These are phyloP conservation scores for Pediacus dermestoides DNA, from an alignment of 2,888 invertebrate species.

Conservation along the genomic window DNA sequence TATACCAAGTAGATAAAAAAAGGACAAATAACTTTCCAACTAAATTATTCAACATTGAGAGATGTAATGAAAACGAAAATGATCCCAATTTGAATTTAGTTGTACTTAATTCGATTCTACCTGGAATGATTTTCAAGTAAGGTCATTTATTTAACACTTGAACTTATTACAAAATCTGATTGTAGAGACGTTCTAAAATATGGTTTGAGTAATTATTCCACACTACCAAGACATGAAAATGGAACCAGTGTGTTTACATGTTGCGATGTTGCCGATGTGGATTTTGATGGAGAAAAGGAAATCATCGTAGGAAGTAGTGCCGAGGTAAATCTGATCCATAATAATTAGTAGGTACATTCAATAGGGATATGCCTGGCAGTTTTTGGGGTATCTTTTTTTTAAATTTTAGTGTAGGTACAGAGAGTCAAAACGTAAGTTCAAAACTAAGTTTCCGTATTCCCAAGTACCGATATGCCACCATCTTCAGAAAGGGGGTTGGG, in stretches of 20 bases:
- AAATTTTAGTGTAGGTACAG: too few species aligned
- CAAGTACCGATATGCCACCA: too few species aligned
- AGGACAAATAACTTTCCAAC: conserved; percentile 15
- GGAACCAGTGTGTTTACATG: conserved; percentile 59
- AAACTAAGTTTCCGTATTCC: too few species aligned
- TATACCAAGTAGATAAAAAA: conserved; percentile 44
- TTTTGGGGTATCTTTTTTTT: too few species aligned
- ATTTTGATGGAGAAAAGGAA: conserved; percentile 68
- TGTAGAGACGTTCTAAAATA: conserved; percentile 52
- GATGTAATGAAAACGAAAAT: too few species aligned
- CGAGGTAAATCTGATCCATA: conserved; percentile 51
- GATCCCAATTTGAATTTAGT: conserved; percentile 57
- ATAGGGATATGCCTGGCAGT: too few species aligned
- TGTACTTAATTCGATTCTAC: conserved; percentile 55
- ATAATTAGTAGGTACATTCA: too few species aligned
- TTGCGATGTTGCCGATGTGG: conserved; percentile 62
- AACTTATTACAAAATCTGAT: conserved; percentile 16
- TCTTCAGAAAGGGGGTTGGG: too few species aligned
- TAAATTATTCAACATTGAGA: conserved; percentile 24
- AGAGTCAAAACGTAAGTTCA: too few species aligned
- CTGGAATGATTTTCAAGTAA: conserved; percentile 59
- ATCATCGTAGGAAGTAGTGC: conserved; percentile 67
- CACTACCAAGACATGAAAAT: conserved; percentile 52
- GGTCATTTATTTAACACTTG: conserved; percentile 26
- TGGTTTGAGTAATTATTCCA: conserved; percentile 50